A percentile compares a stretch with the other conserved stretches of the same genome.
Evolutionary conservation across 2,888 invertebrate species (phyloP).

Genomic region (Laothoe populi): DNA sequence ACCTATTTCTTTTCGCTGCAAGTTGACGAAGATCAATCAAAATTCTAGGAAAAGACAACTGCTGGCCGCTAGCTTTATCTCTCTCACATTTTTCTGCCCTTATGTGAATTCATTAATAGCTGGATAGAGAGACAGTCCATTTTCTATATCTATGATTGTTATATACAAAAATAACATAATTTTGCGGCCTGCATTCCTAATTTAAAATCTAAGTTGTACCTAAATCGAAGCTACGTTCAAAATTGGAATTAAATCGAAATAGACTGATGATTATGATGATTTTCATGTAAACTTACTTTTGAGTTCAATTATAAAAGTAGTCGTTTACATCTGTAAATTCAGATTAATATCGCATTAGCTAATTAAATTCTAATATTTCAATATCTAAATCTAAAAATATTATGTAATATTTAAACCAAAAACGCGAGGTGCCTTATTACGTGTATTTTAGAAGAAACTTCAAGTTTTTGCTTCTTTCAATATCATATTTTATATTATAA

Average conservation of each 20-base stretch:
- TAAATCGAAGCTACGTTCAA: no score
- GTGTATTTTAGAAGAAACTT: slow-evolving; percentile 29
- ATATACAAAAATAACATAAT: no score
- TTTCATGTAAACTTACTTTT: slow-evolving; percentile 19
- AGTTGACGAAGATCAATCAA: no score
- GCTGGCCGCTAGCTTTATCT: no score
- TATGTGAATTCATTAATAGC: no score
- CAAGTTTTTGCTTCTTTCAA: slow-evolving; percentile 27
- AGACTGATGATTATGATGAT: slow-evolving; percentile 11
- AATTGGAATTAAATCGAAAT: neutral
- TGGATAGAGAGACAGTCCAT: no score
- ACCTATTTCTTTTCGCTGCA: no score
- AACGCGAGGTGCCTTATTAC: slow-evolving; percentile 72
- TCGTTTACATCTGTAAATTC: slow-evolving; percentile 31
- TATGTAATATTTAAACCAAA: slow-evolving; percentile 59
- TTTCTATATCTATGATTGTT: no score
- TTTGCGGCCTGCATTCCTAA: no score
- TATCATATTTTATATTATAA: slow-evolving; percentile 19
- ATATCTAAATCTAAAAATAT: slow-evolving; percentile 36
- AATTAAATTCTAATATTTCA: slow-evolving; percentile 29
- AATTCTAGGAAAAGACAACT: no score
- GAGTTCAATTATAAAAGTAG: slow-evolving; percentile 16
- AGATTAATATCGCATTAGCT: slow-evolving; percentile 31
- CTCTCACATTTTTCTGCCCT: no score
- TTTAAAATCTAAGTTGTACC: no score